Evolutionary conservation across 23 tunicate species (phyloP).

Genomic region (Trididemnum nubilum): DNA sequence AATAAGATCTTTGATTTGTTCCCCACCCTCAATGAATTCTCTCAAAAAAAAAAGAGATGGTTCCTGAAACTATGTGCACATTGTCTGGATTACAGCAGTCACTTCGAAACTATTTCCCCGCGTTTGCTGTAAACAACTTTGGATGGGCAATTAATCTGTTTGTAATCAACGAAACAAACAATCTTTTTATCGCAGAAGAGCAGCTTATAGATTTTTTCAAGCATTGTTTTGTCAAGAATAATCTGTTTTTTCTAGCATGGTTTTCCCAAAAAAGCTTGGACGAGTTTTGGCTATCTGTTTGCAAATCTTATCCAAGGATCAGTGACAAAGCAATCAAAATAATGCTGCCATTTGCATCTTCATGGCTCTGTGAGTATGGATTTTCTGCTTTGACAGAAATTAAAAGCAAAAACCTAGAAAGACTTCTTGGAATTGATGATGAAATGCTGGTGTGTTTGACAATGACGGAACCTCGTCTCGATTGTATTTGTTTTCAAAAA

Average conservation of each 20-base stretch:
- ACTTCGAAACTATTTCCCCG: conserved; percentile 62
- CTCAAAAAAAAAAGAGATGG: conserved; percentile 42
- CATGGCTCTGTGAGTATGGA: conserved; percentile 62
- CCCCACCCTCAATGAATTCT: conserved; percentile 61
- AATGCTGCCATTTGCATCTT: conserved; percentile 63
- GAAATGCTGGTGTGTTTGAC: conserved; percentile 66
- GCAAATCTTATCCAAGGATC: conserved; percentile 43
- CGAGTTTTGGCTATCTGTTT: conserved; percentile 59
- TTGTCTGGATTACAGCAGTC: conserved; percentile 57
- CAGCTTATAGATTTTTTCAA: conserved; percentile 73
- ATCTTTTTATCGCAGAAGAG: conserved; percentile 58
- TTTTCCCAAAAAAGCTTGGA: conserved; percentile 51
- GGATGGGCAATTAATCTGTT: conserved; percentile 61
- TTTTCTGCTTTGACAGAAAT: conserved; percentile 58
- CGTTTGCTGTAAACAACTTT: conserved; percentile 66
- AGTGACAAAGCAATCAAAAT: conserved; percentile 46
- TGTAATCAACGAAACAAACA: conserved; percentile 62
- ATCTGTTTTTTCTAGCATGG: conserved; percentile 55
- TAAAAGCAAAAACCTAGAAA: conserved; percentile 42
- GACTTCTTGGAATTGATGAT: conserved; percentile 49
- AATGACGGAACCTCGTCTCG: conserved; percentile 51
- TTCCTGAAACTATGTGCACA: conserved; percentile 59
- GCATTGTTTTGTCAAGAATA: too few relatives aligned
- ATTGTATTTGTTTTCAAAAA: conserved; percentile 37
- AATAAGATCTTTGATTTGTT: conserved; percentile 56